phyloP scores from a whole-genome alignment of 2,888 invertebrate genomes.

The Oxyteleia sp. region DNA sequence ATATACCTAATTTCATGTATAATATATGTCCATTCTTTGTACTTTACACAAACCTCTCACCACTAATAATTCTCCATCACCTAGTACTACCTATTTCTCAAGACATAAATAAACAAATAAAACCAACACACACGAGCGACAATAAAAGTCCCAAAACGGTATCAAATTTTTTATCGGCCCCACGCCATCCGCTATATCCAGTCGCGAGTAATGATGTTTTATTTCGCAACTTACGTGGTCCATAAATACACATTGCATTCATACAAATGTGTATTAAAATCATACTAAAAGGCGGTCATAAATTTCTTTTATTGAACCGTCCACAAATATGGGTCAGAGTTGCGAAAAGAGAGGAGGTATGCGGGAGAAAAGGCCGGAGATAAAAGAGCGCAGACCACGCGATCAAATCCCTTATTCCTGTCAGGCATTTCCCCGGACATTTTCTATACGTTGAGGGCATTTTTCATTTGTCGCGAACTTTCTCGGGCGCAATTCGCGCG shows the following conservation, averaged over 20 bases:
- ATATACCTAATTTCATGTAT: too few relatives aligned
- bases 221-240: conserved; percentile 30
- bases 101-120: too few relatives aligned
- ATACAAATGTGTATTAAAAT: conserved; percentile 50
- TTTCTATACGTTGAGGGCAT: neutral
- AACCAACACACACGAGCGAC: neutral
- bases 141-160: conserved; percentile 14
- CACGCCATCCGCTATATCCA: neutral
- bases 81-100: too few relatives aligned
- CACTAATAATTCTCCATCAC: too few relatives aligned
- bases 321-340: conserved; percentile 22
- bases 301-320: conserved; percentile 41
- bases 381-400: neutral
- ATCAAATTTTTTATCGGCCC: conserved; percentile 30
- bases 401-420: conserved; percentile 29
- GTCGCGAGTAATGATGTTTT: conserved; percentile 28
- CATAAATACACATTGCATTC: conserved; percentile 50
- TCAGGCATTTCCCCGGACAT: conserved; percentile 18
- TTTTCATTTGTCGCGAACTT: too few relatives aligned
- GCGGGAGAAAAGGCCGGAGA: neutral
- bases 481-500: too few relatives aligned
- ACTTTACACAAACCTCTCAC: too few relatives aligned
- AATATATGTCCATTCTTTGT: too few relatives aligned
- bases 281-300: conserved; percentile 38
- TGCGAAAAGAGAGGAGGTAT: neutral